Evolutionary conservation across 2,797 vertebrate genomes (phyloP), one percentile per base, ranked within the genome.

Genomic region (Diglossa cyanea): DNA sequence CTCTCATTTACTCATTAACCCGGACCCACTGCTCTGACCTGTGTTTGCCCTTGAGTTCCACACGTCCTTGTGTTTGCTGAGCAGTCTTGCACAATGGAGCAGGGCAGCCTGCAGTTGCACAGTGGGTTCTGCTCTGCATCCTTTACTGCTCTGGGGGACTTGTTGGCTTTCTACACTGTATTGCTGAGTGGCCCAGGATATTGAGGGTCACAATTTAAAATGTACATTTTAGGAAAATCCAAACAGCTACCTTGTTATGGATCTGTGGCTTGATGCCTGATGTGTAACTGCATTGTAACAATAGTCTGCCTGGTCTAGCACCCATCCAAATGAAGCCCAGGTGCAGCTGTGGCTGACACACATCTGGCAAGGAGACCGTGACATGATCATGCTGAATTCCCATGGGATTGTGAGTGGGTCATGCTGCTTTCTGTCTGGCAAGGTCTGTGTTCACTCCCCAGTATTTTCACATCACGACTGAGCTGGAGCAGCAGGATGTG

Each of bases 371-470:
- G 40, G 44, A 44, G 6, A 62, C 17, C 21, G 28, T 11, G 14
- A 28, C 21, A 11, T 1, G 23, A 33, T 23, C 53, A 21, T 31
- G 11, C 60, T 80, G 33, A 65, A 78, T 35, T 62, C 39, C 17
- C n/a, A 35, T 9, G 45, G 39, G 31, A 62, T 2, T 0, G 1
- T 7, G 8, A 37, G 21, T 10, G 4, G 13, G 30, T 60, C 48
- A 11, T 50, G 44, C 65, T 65, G 37, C 66, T 57, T 88, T 79
- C 58, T 55, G 16, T 28, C 60, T 66, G 63, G 62, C 51, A 76
- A 77, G 14, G 33, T 53, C 35, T 81, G 17, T 10, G 8, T 50
- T 86, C 3, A 1, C 14, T 45, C n/a, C 35, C 20, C 50, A 35
- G 45, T 8, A 14, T 79, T 88, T 55, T 73, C 24, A 39, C 30